Conservation (phyloP, 2,797 vertebrate species). For the Chrysocyon brachyurus region DNA sequence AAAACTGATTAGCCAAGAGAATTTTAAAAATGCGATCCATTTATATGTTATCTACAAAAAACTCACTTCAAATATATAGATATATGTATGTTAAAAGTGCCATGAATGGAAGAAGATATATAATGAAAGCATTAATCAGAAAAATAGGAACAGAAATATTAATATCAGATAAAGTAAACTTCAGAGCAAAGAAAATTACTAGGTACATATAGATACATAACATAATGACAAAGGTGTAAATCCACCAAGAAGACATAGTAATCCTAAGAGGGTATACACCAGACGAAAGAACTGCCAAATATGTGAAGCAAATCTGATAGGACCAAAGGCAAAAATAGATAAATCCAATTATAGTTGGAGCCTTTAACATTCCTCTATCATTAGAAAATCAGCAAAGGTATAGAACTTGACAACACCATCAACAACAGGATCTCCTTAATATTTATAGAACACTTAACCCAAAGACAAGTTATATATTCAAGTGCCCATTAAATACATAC, state of each 20-base stretch:
- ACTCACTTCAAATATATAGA: neutral
- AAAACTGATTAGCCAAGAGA: neutral
- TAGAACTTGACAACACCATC: neutral
- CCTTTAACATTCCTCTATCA: neutral
- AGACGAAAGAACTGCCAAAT: neutral
- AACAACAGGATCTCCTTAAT: neutral
- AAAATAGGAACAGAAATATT: neutral
- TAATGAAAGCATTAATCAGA: neutral
- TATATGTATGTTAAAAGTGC: neutral
- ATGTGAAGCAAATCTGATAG: neutral
- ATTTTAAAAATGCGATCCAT: constrained; percentile 3
- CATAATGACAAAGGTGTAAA: neutral
- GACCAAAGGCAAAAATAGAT: neutral
- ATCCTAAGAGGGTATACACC: neutral
- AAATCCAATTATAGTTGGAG: neutral
- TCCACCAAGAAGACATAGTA: neutral
- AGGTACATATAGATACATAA: neutral
- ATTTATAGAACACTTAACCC: neutral
- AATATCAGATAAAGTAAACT: neutral
- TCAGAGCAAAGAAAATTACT: neutral
- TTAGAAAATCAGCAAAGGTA: neutral
- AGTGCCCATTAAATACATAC: neutral
- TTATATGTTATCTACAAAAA: neutral
- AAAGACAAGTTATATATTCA: neutral
- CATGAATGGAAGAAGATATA: neutral